Conservation (phyloP, 2,797 vertebrate genomes). For the Eremophila alpestris region DNA sequence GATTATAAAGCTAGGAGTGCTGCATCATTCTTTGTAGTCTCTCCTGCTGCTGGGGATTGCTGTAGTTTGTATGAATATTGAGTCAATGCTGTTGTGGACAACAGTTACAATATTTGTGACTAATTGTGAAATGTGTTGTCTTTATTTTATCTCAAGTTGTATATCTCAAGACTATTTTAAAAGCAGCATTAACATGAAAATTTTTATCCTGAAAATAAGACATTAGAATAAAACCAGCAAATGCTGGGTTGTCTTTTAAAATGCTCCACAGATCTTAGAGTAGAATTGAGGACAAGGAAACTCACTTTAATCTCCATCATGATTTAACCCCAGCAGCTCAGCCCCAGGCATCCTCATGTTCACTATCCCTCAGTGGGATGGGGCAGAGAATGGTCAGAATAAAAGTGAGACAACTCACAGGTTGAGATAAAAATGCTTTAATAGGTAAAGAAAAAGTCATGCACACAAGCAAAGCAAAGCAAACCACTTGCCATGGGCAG, state of each 20-base stretch:
- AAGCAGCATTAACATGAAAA: not conserved
- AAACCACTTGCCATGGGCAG: accelerated
- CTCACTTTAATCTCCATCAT: not conserved
- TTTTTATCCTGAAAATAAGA: not conserved
- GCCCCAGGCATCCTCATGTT: not conserved
- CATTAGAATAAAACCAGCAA: not conserved
- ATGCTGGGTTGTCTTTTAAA: not conserved
- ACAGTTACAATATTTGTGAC: not conserved
- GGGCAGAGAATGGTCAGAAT: not conserved
- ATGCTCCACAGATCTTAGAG: not conserved
- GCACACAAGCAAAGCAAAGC: not conserved
- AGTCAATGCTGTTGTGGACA: not conserved
- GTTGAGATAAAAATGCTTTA: not conserved
- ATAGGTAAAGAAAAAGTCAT: not conserved
- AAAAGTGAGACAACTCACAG: not conserved
- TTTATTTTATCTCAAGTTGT: not conserved
- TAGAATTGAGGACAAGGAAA: not conserved
- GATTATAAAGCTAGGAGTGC: not conserved
- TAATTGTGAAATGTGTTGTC: not conserved
- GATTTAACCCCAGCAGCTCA: not conserved
- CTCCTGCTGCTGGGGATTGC: not conserved
- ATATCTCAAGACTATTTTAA: not conserved
- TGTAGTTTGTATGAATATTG: not conserved
- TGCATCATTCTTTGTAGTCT: not conserved
- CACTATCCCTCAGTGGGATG: not conserved